Conservation (phyloP, 2,888 invertebrate genomes). For the Chromoteleia sp. region DNA sequence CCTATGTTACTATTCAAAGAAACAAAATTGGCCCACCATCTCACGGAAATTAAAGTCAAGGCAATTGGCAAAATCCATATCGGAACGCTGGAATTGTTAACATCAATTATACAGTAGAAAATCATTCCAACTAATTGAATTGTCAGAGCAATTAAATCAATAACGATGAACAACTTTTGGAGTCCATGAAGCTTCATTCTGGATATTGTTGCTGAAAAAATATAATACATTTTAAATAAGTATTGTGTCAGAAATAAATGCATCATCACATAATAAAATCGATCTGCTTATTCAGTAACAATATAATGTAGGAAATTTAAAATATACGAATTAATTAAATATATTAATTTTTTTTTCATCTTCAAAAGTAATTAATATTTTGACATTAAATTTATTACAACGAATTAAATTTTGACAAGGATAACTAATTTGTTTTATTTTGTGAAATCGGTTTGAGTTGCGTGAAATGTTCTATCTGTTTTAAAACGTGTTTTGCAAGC, state of each 20-base stretch:
- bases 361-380: not conserved
- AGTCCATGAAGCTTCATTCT: slow-evolving; percentile 52
- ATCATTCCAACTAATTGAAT: slow-evolving; percentile 89
- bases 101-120: slow-evolving; percentile 88
- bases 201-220: slow-evolving; percentile 68
- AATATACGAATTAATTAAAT: too few species aligned
- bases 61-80: slow-evolving; percentile 88
- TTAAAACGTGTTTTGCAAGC: slow-evolving; percentile 38
- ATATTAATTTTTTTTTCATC: too few species aligned
- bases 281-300: too few species aligned
- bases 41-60: slow-evolving; percentile 89
- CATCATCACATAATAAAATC: too few species aligned
- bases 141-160: slow-evolving; percentile 87
- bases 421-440: slow-evolving; percentile 19
- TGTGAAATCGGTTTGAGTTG: slow-evolving; percentile 35
- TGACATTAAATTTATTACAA: not conserved
- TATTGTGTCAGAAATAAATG: too few species aligned
- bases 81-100: slow-evolving; percentile 70
- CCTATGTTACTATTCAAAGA: slow-evolving; percentile 82
- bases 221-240: not conserved
- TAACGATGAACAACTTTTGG: slow-evolving; percentile 76
- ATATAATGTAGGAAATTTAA: too few species aligned
- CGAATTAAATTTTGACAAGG: not conserved
- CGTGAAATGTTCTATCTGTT: slow-evolving; percentile 40
- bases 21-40: slow-evolving; percentile 95